Conservation (phyloP, 2,797 vertebrate species). For the Falco columbarius region DNA sequence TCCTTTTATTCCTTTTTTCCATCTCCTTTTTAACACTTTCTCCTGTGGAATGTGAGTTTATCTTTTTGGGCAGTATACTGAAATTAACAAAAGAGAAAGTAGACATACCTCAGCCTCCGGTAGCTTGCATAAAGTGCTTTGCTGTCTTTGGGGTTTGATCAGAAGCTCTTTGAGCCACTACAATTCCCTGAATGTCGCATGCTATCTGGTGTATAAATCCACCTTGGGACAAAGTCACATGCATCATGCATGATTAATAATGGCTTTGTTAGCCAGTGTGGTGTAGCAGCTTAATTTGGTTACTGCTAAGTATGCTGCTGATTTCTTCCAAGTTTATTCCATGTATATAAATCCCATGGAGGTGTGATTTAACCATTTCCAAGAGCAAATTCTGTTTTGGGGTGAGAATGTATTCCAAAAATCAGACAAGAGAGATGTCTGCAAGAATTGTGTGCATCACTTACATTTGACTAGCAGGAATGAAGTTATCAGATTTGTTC, state of each 20-base stretch:
- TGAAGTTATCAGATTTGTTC: background rate
- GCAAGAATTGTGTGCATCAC: background rate
- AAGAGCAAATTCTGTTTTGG: background rate
- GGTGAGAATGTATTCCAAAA: background rate
- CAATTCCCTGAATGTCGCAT: background rate
- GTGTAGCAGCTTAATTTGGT: constrained; percentile 39
- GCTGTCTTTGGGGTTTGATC: background rate
- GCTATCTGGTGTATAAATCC: constrained; percentile 23
- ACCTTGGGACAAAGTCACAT: constrained; percentile 36
- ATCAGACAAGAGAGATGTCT: background rate
- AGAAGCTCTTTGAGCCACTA: background rate
- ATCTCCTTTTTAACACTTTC: background rate
- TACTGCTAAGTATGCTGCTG: background rate
- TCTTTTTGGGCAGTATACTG: background rate
- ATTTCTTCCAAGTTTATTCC: constrained; percentile 13
- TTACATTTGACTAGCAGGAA: no score
- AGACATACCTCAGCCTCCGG: background rate
- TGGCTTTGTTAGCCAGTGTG: constrained; percentile 39
- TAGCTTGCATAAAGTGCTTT: background rate
- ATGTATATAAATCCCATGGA: background rate
- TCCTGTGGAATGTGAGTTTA: background rate
- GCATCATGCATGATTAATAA: constrained; percentile 27
- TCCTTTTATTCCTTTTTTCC: background rate
- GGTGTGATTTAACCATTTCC: background rate
- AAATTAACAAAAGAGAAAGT: background rate